phyloP scores from a whole-genome alignment of 2,113 vertebrate genomes.

The Daubentonia madagascariensis region DNA sequence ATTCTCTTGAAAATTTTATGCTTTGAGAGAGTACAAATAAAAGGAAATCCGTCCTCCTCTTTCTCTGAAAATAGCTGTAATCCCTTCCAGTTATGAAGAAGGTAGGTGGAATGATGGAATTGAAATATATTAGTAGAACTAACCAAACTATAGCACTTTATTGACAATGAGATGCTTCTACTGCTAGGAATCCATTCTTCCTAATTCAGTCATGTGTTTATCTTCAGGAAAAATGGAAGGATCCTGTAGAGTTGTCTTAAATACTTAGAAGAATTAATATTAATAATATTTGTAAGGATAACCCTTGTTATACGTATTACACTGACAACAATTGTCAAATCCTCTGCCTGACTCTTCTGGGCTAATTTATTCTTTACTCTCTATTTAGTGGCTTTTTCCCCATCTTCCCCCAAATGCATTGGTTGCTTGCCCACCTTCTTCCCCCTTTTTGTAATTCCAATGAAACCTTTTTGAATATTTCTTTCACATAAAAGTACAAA shows the following conservation, averaged over 20 bases:
- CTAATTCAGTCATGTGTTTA: neutral
- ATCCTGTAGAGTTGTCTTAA: neutral
- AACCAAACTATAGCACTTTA: neutral
- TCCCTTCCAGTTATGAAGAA: slow-evolving; percentile 45
- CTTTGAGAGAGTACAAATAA: neutral
- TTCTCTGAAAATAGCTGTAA: neutral
- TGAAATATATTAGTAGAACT: neutral
- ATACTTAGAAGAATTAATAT: neutral
- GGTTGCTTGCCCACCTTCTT: neutral
- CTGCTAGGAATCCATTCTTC: neutral
- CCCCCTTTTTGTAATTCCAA: neutral
- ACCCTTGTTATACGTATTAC: neutral
- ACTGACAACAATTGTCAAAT: neutral
- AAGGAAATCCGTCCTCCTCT: neutral
- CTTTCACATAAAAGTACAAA: neutral
- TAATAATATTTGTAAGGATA: neutral
- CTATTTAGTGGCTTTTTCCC: neutral
- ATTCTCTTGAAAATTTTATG: neutral
- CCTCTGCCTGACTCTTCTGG: neutral
- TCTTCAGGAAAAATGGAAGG: neutral
- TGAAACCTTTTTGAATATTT: neutral
- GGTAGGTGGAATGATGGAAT: neutral
- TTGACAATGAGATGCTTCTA: neutral
- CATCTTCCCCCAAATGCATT: neutral
- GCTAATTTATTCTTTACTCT: neutral